A percentile compares a stretch with the other conserved stretches of the same genome.
Evolutionary conservation across 2,113 vertebrate genomes (phyloP).

Genomic region (Pelmatolapia mariae): DNA sequence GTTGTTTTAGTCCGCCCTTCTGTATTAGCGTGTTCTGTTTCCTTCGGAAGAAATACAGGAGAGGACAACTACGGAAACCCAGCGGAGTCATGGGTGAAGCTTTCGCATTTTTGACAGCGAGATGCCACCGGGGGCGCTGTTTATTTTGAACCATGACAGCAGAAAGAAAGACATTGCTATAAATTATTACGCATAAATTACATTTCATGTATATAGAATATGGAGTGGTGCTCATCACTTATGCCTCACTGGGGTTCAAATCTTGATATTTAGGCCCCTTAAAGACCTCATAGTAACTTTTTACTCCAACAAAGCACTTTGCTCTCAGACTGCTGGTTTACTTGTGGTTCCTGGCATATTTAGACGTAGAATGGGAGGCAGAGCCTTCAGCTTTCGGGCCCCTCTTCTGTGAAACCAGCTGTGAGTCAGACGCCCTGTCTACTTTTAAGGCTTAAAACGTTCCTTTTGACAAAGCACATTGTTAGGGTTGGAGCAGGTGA

Average conservation of each 20-base stretch:
- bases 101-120: background rate
- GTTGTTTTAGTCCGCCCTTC: background rate
- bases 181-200: background rate
- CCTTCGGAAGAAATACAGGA: slow-evolving; percentile 46
- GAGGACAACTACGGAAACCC: slow-evolving; percentile 45
- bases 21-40: background rate
- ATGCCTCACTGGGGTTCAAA: background rate
- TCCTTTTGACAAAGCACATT: background rate
- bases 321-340: background rate
- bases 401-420: background rate
- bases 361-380: background rate
- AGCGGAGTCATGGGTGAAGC: background rate
- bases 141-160: background rate
- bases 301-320: background rate
- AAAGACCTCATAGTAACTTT: background rate
- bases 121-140: background rate
- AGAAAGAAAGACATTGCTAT: background rate
- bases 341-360: background rate
- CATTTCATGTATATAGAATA: background rate
- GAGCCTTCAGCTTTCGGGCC: background rate
- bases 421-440: background rate
- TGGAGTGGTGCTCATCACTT: background rate
- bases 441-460: background rate
- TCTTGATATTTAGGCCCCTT: background rate
- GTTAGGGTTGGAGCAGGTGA: background rate